phyloP scores from a whole-genome alignment of 2,113 vertebrate genomes.

The Chlorodrepanis virens region DNA sequence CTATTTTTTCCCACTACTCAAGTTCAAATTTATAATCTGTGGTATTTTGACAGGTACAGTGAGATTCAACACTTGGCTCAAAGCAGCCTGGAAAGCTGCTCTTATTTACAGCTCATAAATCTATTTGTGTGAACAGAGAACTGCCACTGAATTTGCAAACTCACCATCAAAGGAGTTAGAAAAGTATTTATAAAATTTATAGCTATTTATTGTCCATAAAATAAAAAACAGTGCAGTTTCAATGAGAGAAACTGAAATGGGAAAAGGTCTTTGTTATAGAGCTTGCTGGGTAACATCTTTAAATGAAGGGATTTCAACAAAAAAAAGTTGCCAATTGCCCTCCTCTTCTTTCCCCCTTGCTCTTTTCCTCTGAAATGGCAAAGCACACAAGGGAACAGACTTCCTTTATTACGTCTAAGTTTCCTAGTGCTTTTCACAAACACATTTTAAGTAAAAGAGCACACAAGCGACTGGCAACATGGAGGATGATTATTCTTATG shows the following conservation, averaged over 20 bases:
- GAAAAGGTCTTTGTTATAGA: not conserved
- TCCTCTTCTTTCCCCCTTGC: not conserved
- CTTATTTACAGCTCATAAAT: not conserved
- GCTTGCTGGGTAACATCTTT: not conserved
- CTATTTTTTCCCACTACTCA: not conserved
- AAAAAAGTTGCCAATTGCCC: not conserved
- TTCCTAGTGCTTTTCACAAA: not conserved
- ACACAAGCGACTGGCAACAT: not conserved
- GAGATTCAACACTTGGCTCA: not conserved
- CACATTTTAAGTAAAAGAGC: not conserved
- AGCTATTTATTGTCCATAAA: not conserved
- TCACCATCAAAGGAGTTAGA: not conserved
- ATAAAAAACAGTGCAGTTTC: not conserved
- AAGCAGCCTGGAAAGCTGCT: not conserved
- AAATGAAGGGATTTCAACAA: not conserved
- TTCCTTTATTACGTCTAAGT: not conserved
- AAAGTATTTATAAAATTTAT: not conserved
- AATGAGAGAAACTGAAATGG: not conserved
- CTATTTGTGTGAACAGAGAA: not conserved
- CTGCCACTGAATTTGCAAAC: not conserved
- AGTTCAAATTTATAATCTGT: not conserved
- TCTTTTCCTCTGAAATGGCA: not conserved
- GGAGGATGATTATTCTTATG: not conserved
- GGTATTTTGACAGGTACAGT: not conserved
- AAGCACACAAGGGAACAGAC: not conserved